A percentile compares a stretch with the other conserved stretches of the same genome.
phyloP scores from a whole-genome alignment of 2,888 invertebrate genomes.

The Holacanthella duospinosa region DNA sequence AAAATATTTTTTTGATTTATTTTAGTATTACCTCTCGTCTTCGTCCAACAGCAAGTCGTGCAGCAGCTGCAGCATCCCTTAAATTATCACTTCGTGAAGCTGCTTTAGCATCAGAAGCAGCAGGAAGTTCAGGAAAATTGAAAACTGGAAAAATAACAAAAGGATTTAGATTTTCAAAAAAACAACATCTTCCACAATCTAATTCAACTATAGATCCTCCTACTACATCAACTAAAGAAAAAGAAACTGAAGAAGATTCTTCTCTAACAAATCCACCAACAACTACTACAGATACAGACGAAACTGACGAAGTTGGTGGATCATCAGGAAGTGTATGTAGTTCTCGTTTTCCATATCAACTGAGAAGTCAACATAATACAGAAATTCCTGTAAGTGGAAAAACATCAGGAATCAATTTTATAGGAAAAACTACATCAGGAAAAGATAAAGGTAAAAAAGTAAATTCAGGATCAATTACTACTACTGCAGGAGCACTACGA shows the following conservation, averaged over 20 bases:
- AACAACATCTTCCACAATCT: not conserved
- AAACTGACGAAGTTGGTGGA: conserved; percentile 12
- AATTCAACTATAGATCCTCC: no score
- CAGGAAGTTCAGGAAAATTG: conserved; percentile 2
- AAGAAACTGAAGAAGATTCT: not conserved
- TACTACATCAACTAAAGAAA: no score
- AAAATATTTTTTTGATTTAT: not conserved
- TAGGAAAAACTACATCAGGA: not conserved
- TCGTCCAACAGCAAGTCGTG: conserved; percentile 32
- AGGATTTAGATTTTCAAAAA: conserved; percentile 10
- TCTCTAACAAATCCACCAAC: conserved; percentile 4
- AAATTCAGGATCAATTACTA: conserved; percentile 4
- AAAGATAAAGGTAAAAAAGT: conserved; percentile 17
- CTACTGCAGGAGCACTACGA: conserved; percentile 12
- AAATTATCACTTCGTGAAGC: conserved; percentile 18
- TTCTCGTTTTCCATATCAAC: conserved; percentile 24
- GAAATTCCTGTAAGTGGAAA: no score
- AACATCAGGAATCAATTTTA: not conserved
- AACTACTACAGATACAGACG: conserved; percentile 15
- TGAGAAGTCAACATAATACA: conserved; percentile 26
- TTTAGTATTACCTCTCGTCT: conserved; percentile 26
- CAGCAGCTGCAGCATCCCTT: conserved; percentile 34
- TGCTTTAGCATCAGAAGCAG: conserved; percentile 15
- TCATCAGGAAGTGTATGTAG: conserved; percentile 14
- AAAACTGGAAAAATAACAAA: not conserved